A percentile compares a stretch with the other conserved stretches of the same genome.
Evolutionary conservation across 1,140 invertebrate genomes (phyloP).

Genomic region (Psix sp.): DNA sequence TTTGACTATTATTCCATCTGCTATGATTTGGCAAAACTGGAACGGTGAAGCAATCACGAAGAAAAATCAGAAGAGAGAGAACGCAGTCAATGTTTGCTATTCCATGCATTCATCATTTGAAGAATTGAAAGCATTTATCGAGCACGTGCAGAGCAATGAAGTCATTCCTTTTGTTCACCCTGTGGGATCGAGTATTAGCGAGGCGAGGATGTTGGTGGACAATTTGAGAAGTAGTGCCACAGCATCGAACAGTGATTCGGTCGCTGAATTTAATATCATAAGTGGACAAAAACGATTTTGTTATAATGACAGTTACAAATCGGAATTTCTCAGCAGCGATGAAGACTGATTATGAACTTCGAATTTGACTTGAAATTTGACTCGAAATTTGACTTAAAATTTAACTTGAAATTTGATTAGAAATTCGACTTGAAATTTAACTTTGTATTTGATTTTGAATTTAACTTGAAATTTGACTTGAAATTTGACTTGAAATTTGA

Average conservation of each 20-base stretch:
- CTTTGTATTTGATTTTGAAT: not conserved
- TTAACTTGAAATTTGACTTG: no score
- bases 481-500: not conserved
- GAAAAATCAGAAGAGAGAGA: conserved; percentile 55
- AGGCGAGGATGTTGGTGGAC: no score
- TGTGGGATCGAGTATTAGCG: no score
- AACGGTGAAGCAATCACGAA: conserved; percentile 64
- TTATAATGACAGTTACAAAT: conserved; percentile 40
- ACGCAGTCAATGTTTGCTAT: conserved; percentile 79
- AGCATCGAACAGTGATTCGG: conserved; percentile 4
- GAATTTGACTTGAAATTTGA: not conserved
- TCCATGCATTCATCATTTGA: conserved; percentile 81
- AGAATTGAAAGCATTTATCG: conserved; percentile 78
- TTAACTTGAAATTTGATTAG: no score
- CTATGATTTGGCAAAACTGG: conserved; percentile 75
- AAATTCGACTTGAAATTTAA: no score
- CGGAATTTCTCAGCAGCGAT: conserved; percentile 60
- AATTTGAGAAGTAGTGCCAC: not conserved
- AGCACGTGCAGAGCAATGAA: conserved; percentile 77
- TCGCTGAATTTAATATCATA: conserved; percentile 21
- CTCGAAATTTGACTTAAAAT: not conserved
- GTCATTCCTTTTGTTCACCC: conserved; percentile 77
- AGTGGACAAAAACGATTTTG: conserved; percentile 19
- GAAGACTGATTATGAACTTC: conserved; percentile 37
- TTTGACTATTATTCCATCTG: conserved; percentile 76